These are phyloP conservation scores for Laupala kohalensis DNA, from an alignment of 1,140 invertebrate genomes.

Conservation along the genomic window DNA sequence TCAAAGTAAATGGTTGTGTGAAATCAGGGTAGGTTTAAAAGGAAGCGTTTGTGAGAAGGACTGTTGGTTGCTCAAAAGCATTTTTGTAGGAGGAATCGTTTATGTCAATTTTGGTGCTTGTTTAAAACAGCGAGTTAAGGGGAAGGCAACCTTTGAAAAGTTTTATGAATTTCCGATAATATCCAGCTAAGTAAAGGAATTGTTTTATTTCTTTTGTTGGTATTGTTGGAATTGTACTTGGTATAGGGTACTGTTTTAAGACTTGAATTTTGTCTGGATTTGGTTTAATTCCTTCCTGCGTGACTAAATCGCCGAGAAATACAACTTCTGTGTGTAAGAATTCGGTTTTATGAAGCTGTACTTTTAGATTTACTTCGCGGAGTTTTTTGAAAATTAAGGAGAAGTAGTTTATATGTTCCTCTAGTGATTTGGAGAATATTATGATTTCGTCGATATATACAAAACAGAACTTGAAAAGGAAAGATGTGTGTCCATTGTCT, in stretches of 20 bases:
- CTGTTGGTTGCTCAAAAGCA: constrained; percentile 17
- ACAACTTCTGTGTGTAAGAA: constrained; percentile 25
- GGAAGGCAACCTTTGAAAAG: constrained; percentile 22
- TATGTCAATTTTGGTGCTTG: constrained; percentile 17
- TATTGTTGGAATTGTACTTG: constrained; percentile 14
- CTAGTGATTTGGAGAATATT: neutral
- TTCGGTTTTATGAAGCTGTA: constrained; percentile 18
- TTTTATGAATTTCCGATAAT: constrained; percentile 26
- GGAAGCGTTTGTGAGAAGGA: constrained; percentile 14
- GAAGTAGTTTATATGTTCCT: neutral
- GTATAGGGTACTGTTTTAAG: constrained; percentile 23
- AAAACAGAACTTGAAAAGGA: no score
- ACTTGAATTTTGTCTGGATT: no score
- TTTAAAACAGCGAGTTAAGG: constrained; percentile 22
- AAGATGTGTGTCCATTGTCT: neutral
- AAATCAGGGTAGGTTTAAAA: constrained; percentile 16
- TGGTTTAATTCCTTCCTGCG: constrained; percentile 24
- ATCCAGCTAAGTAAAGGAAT: constrained; percentile 26
- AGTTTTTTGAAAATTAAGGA: neutral
- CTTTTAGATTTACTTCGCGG: neutral
- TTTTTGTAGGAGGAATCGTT: constrained; percentile 11
- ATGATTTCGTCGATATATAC: no score
- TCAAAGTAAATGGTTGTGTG: constrained; percentile 16
- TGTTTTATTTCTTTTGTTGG: constrained; percentile 21
- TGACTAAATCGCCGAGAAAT: constrained; percentile 23